Evolutionary conservation across 2,113 vertebrate species (phyloP).

Genomic region (Lates calcarifer): DNA sequence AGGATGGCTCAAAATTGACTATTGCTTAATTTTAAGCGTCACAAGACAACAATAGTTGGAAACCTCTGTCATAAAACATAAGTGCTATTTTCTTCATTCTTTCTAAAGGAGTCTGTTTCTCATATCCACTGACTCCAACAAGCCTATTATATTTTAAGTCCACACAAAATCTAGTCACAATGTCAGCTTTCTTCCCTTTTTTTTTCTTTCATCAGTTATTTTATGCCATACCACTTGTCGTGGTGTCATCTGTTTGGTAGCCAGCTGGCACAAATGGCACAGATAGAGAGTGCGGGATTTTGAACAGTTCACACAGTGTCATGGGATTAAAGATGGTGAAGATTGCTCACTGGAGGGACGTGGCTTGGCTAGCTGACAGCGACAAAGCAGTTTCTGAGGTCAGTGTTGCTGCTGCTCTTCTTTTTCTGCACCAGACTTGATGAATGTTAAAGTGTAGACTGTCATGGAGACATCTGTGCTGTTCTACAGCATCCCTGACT

Average conservation of each 20-base stretch:
- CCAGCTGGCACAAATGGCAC: slow-evolving; percentile 21
- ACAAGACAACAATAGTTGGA: too few relatives aligned
- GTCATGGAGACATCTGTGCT: background rate
- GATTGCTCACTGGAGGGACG: slow-evolving; percentile 15
- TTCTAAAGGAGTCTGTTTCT: too few relatives aligned
- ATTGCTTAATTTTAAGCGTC: too few relatives aligned
- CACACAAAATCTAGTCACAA: too few relatives aligned
- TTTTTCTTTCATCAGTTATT: background rate
- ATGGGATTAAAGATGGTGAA: slow-evolving; percentile 43
- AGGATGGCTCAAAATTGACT: too few relatives aligned
- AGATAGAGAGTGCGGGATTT: background rate
- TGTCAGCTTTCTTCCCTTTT: background rate
- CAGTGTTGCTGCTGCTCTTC: background rate
- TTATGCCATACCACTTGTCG: background rate
- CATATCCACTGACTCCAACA: too few relatives aligned
- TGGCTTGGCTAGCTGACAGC: background rate
- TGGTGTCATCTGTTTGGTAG: slow-evolving; percentile 1
- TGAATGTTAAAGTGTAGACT: slow-evolving; percentile 7
- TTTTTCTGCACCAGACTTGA: background rate
- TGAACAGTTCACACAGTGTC: slow-evolving; percentile 17
- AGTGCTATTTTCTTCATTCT: too few relatives aligned
- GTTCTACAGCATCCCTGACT: background rate
- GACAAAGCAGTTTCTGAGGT: slow-evolving; percentile 28
- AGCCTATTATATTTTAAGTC: too few relatives aligned
- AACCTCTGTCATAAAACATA: background rate